phyloP scores from a whole-genome alignment of 1,140 invertebrate species.

The Conopomorpha cramerella region DNA sequence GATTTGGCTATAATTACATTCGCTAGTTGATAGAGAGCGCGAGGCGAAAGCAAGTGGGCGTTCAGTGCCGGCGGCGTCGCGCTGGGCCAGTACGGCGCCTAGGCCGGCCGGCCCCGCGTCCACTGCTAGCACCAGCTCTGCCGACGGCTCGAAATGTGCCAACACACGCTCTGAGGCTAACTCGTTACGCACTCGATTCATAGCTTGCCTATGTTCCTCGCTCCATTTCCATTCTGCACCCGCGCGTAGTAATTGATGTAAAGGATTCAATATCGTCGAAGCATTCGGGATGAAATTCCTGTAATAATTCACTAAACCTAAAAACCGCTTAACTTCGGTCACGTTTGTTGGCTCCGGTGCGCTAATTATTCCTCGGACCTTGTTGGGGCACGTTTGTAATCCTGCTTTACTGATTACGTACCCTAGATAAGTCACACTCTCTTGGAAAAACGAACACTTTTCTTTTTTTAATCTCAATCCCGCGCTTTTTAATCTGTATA shows the following conservation, averaged over 20 bases:
- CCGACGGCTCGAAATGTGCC: conserved; percentile 24
- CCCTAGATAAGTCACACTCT: no score
- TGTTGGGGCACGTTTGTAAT: conserved; percentile 26
- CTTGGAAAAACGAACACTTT: no score
- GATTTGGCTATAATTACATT: conserved; percentile 43
- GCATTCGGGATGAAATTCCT: conserved; percentile 32
- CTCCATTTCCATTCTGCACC: conserved; percentile 5
- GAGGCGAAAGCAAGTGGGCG: conserved; percentile 35
- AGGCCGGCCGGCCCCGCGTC: conserved; percentile 17
- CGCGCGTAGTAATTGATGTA: conserved; percentile 15
- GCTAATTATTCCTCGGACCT: conserved; percentile 21
- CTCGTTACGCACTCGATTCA: conserved; percentile 10
- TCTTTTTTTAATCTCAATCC: no score
- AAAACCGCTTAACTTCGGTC: conserved; percentile 28
- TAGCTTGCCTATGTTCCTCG: conserved; percentile 10
- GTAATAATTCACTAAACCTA: conserved; percentile 50
- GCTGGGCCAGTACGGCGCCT: conserved; percentile 14
- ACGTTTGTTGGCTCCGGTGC: conserved; percentile 19
- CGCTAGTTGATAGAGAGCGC: conserved; percentile 20
- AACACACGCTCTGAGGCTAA: conserved; percentile 15
- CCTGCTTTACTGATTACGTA: no score
- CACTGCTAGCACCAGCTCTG: conserved; percentile 16
- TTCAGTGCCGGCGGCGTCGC: conserved; percentile 11
- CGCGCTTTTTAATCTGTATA: no score
- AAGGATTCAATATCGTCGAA: conserved; percentile 16